Percentiles rank a stretch among this genome's conserved stretches.
Evolutionary conservation across 2,888 invertebrate genomes (phyloP).

Genomic region (Trissonchulus latispiculum): DNA sequence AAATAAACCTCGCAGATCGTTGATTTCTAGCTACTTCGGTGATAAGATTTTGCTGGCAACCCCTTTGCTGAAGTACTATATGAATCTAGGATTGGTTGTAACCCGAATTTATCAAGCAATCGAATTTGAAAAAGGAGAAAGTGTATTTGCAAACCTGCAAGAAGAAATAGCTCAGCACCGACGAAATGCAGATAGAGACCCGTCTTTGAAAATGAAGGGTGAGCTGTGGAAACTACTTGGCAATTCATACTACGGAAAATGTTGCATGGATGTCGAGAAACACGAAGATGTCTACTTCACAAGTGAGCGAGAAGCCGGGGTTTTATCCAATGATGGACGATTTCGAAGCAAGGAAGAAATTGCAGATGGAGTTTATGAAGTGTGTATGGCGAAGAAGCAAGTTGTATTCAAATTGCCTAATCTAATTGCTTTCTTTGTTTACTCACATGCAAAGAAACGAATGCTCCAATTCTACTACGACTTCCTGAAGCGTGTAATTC

Average conservation of each 20-base stretch:
- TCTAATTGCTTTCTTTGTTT: neutral
- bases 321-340: neutral
- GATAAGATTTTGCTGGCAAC: conserved; percentile 14
- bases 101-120: neutral
- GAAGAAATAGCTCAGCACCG: neutral
- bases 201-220: neutral
- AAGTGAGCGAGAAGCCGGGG: neutral
- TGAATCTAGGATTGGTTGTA: neutral
- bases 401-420: neutral
- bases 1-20: neutral
- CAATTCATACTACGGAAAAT: neutral
- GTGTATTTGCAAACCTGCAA: neutral
- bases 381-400: neutral
- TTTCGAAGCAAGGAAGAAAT: neutral
- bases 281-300: conserved; percentile 2
- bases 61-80: neutral
- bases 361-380: neutral
- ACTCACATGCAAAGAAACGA: neutral
- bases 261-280: neutral
- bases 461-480: neutral
- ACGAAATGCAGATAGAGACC: neutral
- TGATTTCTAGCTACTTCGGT: neutral
- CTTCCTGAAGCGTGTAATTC: neutral
- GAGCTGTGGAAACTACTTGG: conserved; percentile 2
- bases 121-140: neutral